A percentile compares a stretch with the other conserved stretches of the same genome.
Conservation (phyloP, 1,140 invertebrate genomes). For the Zelostemma sp. region DNA sequence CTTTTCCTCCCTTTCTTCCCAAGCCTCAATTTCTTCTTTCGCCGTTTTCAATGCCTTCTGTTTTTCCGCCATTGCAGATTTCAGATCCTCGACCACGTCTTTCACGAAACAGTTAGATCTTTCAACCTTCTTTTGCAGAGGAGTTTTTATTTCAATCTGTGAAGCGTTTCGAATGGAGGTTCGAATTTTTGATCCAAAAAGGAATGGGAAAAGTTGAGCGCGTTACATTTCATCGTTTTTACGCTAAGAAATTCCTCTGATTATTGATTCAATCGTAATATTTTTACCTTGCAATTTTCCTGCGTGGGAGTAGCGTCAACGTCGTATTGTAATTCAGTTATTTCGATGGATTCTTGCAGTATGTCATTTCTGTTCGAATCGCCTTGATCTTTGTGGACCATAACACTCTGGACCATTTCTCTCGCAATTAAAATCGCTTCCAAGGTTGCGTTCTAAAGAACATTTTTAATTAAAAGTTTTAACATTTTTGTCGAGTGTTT, state of each 20-base stretch:
- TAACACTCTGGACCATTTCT: too few relatives aligned
- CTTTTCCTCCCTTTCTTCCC: constrained; percentile 50
- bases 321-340: not conserved
- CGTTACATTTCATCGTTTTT: not conserved
- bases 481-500: too few relatives aligned
- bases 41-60: constrained; percentile 10
- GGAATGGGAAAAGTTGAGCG: too few relatives aligned
- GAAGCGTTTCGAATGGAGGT: too few relatives aligned
- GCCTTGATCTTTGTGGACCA: not conserved
- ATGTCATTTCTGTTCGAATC: not conserved
- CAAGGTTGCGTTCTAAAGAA: too few relatives aligned
- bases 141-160: too few relatives aligned
- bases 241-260: too few relatives aligned
- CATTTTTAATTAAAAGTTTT: too few relatives aligned
- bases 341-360: not conserved
- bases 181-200: too few relatives aligned
- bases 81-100: constrained; percentile 46
- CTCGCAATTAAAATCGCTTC: too few relatives aligned
- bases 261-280: too few relatives aligned
- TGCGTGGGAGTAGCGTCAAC: not conserved
- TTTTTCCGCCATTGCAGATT: constrained; percentile 14
- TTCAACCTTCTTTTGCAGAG: not conserved
- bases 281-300: not conserved
- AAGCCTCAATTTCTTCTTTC: constrained; percentile 31
- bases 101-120: constrained; percentile 29